A percentile compares a stretch with the other conserved stretches of the same genome.
Evolutionary conservation across 2,113 vertebrate species (phyloP).

Genomic region (Anhinga rufa): DNA sequence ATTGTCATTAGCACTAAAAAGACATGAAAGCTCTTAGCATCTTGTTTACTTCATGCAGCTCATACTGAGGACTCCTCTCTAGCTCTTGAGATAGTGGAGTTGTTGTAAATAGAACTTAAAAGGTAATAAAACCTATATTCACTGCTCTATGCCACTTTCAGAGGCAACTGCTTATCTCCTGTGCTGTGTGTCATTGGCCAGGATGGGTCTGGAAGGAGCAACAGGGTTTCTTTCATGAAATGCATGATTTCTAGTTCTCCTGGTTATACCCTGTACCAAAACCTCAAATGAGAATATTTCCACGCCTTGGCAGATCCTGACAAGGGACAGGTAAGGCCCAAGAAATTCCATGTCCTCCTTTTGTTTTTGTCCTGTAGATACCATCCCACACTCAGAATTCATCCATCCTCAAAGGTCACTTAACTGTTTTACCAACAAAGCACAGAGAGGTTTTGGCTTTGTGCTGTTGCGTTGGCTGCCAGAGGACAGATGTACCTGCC

Average conservation of each 20-base stretch:
- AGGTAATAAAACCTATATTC: neutral
- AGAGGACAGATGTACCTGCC: neutral
- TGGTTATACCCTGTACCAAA: neutral
- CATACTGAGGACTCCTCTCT: constrained; percentile 1
- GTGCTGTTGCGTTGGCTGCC: neutral
- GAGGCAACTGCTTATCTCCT: neutral
- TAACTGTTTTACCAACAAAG: neutral
- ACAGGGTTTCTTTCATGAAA: neutral
- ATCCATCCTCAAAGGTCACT: neutral
- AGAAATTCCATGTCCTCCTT: neutral
- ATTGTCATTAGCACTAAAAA: constrained; percentile 54
- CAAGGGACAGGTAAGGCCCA: neutral
- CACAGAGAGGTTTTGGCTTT: neutral
- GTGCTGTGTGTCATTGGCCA: neutral
- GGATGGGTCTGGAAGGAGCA: neutral
- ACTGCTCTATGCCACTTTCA: neutral
- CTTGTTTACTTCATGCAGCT: constrained; percentile 45
- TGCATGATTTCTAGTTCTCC: neutral
- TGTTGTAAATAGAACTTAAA: constrained; percentile 28
- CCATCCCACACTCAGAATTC: neutral
- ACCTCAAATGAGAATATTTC: neutral
- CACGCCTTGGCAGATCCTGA: neutral
- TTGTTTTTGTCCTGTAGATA: neutral
- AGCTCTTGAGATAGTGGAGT: constrained; percentile 4
- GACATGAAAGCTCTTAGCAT: constrained; percentile 43